Conservation (phyloP, 2,888 invertebrate species). For the Helobdella robusta region DNA sequence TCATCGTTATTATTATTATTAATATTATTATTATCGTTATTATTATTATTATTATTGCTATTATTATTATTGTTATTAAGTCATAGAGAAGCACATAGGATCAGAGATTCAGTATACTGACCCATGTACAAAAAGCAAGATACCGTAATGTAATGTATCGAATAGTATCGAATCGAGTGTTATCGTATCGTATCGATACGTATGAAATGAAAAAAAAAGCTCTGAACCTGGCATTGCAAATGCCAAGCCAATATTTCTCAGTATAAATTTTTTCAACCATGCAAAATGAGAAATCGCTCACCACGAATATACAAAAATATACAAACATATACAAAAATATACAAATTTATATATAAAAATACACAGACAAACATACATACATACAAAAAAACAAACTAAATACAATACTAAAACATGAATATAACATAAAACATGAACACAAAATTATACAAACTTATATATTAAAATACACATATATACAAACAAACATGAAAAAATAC, state of each 20-base stretch:
- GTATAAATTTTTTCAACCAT: neutral
- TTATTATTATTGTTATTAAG: slow-evolving; percentile 5
- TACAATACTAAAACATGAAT: neutral
- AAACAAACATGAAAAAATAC: neutral
- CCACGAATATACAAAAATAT: neutral
- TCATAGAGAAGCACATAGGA: neutral
- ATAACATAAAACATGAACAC: neutral
- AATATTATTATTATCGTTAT: slow-evolving; percentile 9
- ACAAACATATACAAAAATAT: neutral
- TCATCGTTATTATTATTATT: slow-evolving; percentile 8
- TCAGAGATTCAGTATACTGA: neutral
- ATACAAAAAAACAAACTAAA: neutral
- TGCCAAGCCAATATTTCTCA: no score
- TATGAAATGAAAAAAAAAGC: no score
- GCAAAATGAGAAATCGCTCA: neutral
- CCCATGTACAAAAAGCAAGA: no score
- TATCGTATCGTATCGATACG: no score
- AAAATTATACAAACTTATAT: neutral
- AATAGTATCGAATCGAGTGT: no score
- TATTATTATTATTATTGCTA: slow-evolving; percentile 16
- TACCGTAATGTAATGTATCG: no score
- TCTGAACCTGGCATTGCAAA: no score
- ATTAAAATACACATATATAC: neutral
- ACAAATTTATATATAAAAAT: neutral
- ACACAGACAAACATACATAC: neutral